Percentiles rank a stretch among this genome's conserved stretches.
Conservation (phyloP, 2,113 vertebrate species). For the Sinocyclocheilus grahami region DNA sequence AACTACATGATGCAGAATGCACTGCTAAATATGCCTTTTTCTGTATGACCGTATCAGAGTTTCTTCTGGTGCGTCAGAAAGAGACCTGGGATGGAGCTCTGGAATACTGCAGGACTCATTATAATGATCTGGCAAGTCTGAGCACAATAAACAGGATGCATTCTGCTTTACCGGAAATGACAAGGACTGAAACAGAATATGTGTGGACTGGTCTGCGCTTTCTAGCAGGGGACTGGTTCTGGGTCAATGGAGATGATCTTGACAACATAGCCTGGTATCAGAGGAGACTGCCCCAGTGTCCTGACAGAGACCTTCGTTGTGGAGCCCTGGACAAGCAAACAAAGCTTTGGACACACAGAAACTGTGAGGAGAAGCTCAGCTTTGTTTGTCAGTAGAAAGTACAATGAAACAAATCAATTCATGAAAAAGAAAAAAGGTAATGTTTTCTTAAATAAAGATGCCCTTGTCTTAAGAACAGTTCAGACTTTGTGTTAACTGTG, state of each 20-base stretch:
- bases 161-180: background rate
- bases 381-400: slow-evolving; percentile 15
- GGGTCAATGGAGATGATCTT: slow-evolving; percentile 4
- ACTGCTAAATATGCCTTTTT: background rate
- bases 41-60: slow-evolving; percentile 1
- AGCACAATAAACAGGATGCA: background rate
- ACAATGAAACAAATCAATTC: background rate
- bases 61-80: background rate
- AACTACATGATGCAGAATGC: background rate
- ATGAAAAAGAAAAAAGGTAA: background rate
- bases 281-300: background rate
- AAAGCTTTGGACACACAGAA: background rate
- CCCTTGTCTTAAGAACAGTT: background rate
- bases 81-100: slow-evolving; percentile 29
- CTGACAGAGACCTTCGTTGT: background rate
- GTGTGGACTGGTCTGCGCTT: slow-evolving; percentile 35
- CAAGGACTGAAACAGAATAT: background rate
- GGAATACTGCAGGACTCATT: slow-evolving; percentile 16
- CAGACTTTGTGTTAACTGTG: background rate
- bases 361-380: slow-evolving; percentile 32
- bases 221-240: slow-evolving; percentile 20
- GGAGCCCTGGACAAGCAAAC: background rate
- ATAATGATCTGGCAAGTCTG: slow-evolving; percentile 24
- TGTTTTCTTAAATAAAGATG: background rate
- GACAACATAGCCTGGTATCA: background rate